Percentiles rank a stretch among this genome's conserved stretches.
Conservation (phyloP, 2,888 invertebrate species). For the Lasioglossum zephyrum region DNA sequence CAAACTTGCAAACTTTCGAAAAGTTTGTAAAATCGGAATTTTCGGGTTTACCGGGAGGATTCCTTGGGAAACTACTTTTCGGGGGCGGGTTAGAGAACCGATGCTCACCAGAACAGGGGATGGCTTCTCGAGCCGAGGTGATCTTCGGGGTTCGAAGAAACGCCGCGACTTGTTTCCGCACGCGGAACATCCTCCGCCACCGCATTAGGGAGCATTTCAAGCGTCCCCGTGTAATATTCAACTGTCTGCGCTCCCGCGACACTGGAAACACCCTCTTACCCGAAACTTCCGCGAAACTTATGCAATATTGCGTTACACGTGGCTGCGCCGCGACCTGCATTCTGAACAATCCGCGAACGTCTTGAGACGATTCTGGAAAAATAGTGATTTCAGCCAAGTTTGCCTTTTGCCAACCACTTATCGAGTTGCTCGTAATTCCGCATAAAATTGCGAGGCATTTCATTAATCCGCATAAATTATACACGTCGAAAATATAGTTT, state of each 20-base stretch:
- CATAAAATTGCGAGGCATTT: background rate
- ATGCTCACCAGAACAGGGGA: background rate
- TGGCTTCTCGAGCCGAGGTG: background rate
- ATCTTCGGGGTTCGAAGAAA: slow-evolving; percentile 4
- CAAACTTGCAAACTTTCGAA: background rate
- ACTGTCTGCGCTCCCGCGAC: slow-evolving; percentile 50
- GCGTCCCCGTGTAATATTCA: slow-evolving; percentile 48
- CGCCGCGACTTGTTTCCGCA: background rate
- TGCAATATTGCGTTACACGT: slow-evolving; percentile 56
- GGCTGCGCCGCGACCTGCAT: slow-evolving; percentile 40
- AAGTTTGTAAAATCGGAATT: background rate
- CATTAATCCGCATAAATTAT: background rate
- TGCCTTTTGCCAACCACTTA: background rate
- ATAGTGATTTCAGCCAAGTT: slow-evolving; percentile 5
- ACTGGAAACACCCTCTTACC: slow-evolving; percentile 27
- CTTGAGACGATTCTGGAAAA: slow-evolving; percentile 29
- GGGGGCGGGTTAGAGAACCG: background rate
- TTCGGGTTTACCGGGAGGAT: background rate
- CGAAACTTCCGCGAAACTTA: slow-evolving; percentile 50
- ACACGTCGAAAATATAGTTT: background rate
- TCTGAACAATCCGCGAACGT: slow-evolving; percentile 28
- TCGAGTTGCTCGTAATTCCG: background rate
- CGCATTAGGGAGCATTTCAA: slow-evolving; percentile 26
- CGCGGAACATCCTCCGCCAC: background rate
- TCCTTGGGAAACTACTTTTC: background rate